Conservation (phyloP, 1,140 invertebrate genomes). For the Platorchestia sp. region DNA sequence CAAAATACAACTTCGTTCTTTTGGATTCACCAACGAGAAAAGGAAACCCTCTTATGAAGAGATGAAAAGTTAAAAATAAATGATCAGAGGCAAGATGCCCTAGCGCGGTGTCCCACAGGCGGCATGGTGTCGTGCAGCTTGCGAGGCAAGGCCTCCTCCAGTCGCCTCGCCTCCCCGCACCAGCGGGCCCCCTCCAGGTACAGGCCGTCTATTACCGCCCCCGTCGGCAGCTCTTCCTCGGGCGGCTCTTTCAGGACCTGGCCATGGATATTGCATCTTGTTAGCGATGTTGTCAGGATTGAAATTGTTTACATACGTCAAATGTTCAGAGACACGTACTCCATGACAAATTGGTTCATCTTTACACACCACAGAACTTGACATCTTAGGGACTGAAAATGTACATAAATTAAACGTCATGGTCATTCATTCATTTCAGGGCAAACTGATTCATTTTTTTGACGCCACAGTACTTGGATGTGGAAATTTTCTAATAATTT, state of each 20-base stretch:
- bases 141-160: slow-evolving; percentile 73
- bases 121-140: slow-evolving; percentile 73
- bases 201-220: slow-evolving; percentile 73
- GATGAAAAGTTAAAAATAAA: too few species aligned
- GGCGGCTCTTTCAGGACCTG: slow-evolving; percentile 14
- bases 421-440: too few species aligned
- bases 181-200: slow-evolving; percentile 75
- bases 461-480: too few species aligned
- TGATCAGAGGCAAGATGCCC: too few species aligned
- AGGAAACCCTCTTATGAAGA: too few species aligned
- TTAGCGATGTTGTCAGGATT: neutral
- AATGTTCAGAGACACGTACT: too few species aligned
- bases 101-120: slow-evolving; percentile 67
- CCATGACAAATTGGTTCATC: neutral
- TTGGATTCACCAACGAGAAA: too few species aligned
- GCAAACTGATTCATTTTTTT: too few species aligned
- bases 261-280: too few species aligned
- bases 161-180: slow-evolving; percentile 71
- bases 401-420: too few species aligned
- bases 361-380: neutral
- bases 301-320: neutral
- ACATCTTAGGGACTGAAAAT: neutral
- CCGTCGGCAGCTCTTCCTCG: slow-evolving; percentile 60
- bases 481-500: too few species aligned
- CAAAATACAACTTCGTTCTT: too few species aligned